Evolutionary conservation across 2,888 invertebrate species (phyloP).

Genomic region (Chymomyza procnemis): DNA sequence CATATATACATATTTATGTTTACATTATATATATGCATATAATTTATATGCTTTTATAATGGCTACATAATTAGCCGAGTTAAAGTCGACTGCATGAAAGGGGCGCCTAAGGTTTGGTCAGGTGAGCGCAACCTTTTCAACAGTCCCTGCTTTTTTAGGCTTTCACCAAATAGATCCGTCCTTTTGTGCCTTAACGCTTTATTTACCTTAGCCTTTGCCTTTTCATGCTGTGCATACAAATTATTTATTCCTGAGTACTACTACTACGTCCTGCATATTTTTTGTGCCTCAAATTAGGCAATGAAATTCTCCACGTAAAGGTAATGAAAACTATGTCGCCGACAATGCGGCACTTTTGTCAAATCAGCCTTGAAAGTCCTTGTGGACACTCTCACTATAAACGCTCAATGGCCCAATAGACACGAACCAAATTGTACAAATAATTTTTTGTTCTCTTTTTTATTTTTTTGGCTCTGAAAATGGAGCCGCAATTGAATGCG

Average conservation of each 20-base stretch:
- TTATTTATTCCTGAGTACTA: constrained; percentile 40
- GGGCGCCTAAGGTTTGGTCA: not conserved
- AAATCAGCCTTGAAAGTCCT: constrained; percentile 33
- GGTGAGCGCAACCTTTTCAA: not conserved
- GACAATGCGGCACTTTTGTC: constrained; percentile 49
- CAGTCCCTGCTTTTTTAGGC: constrained; percentile 25
- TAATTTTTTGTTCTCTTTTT: constrained; percentile 34
- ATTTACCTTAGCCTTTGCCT: constrained; percentile 32
- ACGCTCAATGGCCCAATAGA: constrained; percentile 60
- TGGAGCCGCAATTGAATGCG: constrained; percentile 64
- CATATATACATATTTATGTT: not conserved
- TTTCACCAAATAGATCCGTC: constrained; percentile 21
- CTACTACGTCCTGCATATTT: constrained; percentile 56
- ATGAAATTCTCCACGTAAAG: constrained; percentile 37
- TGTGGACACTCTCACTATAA: constrained; percentile 31
- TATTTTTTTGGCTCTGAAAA: constrained; percentile 45
- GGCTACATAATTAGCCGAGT: constrained; percentile 65
- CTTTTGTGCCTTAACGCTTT: constrained; percentile 50
- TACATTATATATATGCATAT: constrained; percentile 10
- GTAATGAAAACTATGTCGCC: constrained; percentile 47
- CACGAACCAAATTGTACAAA: constrained; percentile 1
- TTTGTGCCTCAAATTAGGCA: constrained; percentile 53
- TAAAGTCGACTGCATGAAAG: constrained; percentile 16
- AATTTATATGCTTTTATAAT: constrained; percentile 61
- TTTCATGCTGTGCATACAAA: constrained; percentile 13